Evolutionary conservation across 2,113 vertebrate genomes (phyloP).

Genomic region (Halcyon malimbica): DNA sequence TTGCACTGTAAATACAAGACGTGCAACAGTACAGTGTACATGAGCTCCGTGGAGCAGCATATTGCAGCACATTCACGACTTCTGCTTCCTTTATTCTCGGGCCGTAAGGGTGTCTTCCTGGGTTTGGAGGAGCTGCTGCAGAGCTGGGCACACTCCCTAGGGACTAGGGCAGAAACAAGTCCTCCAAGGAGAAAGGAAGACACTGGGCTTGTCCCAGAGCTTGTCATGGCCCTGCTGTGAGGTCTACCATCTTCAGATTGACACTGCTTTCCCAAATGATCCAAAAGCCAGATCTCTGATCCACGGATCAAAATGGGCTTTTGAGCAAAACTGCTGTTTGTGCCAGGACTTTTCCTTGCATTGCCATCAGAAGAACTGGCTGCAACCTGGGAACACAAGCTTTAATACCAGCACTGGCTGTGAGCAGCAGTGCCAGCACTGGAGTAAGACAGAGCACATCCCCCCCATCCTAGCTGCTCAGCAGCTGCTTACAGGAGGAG

Average conservation of each 20-base stretch:
- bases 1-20: background rate
- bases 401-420: background rate
- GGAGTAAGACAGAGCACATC: accelerated
- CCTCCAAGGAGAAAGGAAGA: background rate
- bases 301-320: background rate
- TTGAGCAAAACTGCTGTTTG: background rate
- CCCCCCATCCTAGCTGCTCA: background rate
- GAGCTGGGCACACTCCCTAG: background rate
- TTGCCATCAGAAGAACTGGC: background rate
- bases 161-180: background rate
- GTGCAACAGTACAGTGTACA: background rate
- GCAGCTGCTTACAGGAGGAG: background rate
- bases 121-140: background rate
- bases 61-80: accelerated
- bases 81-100: background rate
- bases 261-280: background rate
- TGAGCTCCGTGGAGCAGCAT: background rate
- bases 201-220: background rate
- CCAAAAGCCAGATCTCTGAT: background rate
- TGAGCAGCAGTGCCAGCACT: background rate
- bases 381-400: background rate
- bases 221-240: background rate
- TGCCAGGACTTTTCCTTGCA: background rate
- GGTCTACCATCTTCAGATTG: background rate
- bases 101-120: background rate